Evolutionary conservation across 1,140 invertebrate species (phyloP).

Genomic region (Bombus turneri): DNA sequence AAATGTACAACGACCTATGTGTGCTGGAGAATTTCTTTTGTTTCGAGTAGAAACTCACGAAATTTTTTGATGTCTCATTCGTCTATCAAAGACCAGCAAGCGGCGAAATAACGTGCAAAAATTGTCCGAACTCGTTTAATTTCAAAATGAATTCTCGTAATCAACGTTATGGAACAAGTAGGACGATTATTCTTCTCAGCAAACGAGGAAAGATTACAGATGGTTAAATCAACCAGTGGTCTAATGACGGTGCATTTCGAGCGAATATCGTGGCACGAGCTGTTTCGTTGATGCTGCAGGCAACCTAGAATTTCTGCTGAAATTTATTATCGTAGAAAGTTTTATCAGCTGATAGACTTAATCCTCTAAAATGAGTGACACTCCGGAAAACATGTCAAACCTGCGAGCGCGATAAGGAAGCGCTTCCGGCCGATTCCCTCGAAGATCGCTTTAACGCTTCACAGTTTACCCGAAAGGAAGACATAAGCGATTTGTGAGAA

Average conservation of each 20-base stretch:
- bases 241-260: background rate
- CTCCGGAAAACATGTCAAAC: background rate
- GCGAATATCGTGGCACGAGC: background rate
- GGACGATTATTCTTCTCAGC: too few relatives aligned
- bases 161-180: background rate
- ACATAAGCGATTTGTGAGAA: background rate
- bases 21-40: background rate
- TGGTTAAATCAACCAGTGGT: background rate
- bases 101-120: background rate
- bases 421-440: conserved; percentile 9
- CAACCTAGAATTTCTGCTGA: background rate
- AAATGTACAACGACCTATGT: background rate
- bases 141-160: background rate
- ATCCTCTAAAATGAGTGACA: background rate
- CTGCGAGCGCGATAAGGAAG: background rate
- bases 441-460: background rate
- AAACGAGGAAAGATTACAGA: background rate
- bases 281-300: background rate
- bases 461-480: background rate
- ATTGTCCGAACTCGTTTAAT: background rate
- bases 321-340: conserved; percentile 18
- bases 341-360: conserved; percentile 14
- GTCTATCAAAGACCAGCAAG: background rate
- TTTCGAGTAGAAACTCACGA: background rate
- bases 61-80: background rate